Evolutionary conservation across 2,113 vertebrate genomes (phyloP).

Genomic region (Cynoglossus semilaevis): DNA sequence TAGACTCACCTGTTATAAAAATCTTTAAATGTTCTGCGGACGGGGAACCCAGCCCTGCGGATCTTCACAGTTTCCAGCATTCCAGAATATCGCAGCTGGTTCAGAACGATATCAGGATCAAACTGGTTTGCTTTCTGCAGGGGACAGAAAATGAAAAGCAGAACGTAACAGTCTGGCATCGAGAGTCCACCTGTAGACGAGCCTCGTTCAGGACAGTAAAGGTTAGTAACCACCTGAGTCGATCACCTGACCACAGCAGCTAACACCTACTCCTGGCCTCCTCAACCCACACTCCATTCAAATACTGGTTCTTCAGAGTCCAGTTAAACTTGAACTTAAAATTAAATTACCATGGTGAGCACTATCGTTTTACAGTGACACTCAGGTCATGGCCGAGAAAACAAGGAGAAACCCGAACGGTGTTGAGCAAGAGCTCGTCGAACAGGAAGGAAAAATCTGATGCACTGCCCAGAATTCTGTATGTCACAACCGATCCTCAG

Average conservation of each 20-base stretch:
- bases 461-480: slow-evolving; percentile 45
- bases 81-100: slow-evolving; percentile 88
- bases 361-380: slow-evolving; percentile 62
- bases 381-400: slow-evolving; percentile 50
- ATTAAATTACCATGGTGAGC: slow-evolving; percentile 31
- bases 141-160: slow-evolving; percentile 13
- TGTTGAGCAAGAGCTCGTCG: slow-evolving; percentile 39
- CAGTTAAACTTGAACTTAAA: slow-evolving; percentile 44
- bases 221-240: no score
- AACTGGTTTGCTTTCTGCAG: slow-evolving; percentile 81
- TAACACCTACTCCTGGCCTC: slow-evolving; percentile 16
- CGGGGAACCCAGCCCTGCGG: slow-evolving; percentile 86
- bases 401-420: slow-evolving; percentile 41
- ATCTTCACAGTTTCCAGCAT: slow-evolving; percentile 94
- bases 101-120: slow-evolving; percentile 84
- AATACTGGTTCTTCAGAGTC: slow-evolving; percentile 37
- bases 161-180: neutral
- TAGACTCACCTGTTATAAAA: slow-evolving; percentile 79
- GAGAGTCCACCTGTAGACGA: neutral
- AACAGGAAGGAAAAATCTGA: slow-evolving; percentile 41
- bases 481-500: slow-evolving; percentile 25
- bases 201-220: no score
- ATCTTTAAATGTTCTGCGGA: slow-evolving; percentile 84
- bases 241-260: slow-evolving; percentile 10
- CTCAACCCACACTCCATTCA: slow-evolving; percentile 29